A percentile compares a stretch with the other conserved stretches of the same genome.
Evolutionary conservation across 1,140 invertebrate species (phyloP).

Genomic region (Trypoxylus dichotomus): DNA sequence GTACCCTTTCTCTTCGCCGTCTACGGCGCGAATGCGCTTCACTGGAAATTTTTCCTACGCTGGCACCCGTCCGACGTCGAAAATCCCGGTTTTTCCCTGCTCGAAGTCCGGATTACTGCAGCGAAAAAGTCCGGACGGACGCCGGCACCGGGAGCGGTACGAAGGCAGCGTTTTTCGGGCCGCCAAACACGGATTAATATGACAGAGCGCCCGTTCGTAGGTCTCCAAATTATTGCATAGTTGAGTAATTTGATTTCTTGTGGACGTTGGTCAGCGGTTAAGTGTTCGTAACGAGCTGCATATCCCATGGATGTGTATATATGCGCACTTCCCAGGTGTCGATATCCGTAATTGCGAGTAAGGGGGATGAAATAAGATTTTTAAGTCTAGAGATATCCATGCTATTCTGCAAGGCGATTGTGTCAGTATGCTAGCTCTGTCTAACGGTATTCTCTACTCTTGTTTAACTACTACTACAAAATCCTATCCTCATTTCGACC

Average conservation of each 20-base stretch:
- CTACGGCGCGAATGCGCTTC: not conserved
- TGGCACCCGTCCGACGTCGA: not conserved
- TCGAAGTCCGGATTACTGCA: not conserved
- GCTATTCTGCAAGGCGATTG: no score
- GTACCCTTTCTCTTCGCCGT: not conserved
- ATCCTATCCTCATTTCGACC: no score
- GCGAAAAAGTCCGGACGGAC: conserved; percentile 7
- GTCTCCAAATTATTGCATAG: conserved; percentile 20
- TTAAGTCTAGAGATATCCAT: no score
- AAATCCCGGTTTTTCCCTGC: not conserved
- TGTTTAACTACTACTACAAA: no score
- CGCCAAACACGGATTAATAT: conserved; percentile 25
- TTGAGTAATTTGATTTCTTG: conserved; percentile 14
- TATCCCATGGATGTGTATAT: not conserved
- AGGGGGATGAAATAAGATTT: no score
- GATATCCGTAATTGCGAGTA: no score
- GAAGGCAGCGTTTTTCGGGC: conserved; percentile 1
- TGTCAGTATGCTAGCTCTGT: no score
- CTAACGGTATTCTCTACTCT: no score
- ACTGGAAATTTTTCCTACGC: not conserved
- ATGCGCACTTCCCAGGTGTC: no score
- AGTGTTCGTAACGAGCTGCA: not conserved
- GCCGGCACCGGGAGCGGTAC: not conserved
- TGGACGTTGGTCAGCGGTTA: not conserved
- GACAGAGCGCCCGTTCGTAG: not conserved